Conservation (phyloP, 2,888 invertebrate species). For the Drosophila neutralis region DNA sequence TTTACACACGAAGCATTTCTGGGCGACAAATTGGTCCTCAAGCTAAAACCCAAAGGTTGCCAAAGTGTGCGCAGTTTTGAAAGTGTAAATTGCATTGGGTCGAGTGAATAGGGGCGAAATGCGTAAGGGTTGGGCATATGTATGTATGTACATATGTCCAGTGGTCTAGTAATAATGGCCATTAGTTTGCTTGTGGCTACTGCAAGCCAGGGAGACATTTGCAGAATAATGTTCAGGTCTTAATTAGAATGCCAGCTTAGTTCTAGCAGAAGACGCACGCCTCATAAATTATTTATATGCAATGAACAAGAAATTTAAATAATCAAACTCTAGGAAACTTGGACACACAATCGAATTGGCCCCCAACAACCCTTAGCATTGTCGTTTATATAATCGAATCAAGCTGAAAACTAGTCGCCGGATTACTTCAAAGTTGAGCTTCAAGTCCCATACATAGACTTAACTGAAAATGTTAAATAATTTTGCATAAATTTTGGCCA, state of each 20-base stretch:
- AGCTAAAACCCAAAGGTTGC: conserved; percentile 51
- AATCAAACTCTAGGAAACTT: conserved; percentile 65
- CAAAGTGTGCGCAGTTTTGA: conserved; percentile 27
- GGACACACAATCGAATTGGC: conserved; percentile 15
- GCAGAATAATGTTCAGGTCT: conserved; percentile 56
- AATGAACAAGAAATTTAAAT: conserved; percentile 79
- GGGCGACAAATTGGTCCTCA: conserved; percentile 72
- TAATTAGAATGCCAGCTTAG: conserved; percentile 69
- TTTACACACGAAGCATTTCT: conserved; percentile 49
- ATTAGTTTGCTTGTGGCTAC: conserved; percentile 63
- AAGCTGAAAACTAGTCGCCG: conserved; percentile 23
- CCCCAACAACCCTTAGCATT: conserved; percentile 11
- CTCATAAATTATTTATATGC: conserved; percentile 79
- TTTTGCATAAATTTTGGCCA: conserved; percentile 61
- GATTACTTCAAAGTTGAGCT: not conserved
- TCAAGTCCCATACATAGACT: conserved; percentile 3
- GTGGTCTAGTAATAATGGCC: conserved; percentile 56
- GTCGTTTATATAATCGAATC: conserved; percentile 52
- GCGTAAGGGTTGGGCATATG: not conserved
- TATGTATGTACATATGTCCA: not conserved
- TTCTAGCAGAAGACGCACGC: conserved; percentile 22
- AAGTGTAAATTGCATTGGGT: conserved; percentile 62
- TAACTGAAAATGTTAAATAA: conserved; percentile 39
- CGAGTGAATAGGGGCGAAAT: conserved; percentile 20
- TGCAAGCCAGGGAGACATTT: conserved; percentile 67